phyloP scores from a whole-genome alignment of 92 coral and sea anemone species.

The Phenganax marumi region DNA sequence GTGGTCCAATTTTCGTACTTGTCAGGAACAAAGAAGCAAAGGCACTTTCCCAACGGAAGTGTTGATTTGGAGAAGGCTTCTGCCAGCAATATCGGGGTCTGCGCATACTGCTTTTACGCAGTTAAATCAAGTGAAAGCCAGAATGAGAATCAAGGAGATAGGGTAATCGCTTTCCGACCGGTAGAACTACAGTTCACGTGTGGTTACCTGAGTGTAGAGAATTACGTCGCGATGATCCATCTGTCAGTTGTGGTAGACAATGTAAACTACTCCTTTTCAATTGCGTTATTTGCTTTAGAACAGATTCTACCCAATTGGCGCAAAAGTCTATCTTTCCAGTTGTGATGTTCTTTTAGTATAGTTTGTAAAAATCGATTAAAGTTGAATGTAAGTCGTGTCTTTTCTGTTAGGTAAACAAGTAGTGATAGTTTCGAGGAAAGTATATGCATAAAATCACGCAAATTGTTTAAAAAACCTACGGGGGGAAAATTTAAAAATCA shows the following conservation, averaged over 20 bases:
- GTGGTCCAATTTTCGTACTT: conserved; percentile 10
- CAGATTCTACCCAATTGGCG: conserved; percentile 6
- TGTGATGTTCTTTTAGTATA: background rate
- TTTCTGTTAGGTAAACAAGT: too few species aligned
- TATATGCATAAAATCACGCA: too few species aligned
- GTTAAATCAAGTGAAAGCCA: conserved; percentile 9
- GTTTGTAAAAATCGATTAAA: too few species aligned
- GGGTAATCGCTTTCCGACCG: background rate
- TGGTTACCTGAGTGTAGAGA: conserved; percentile 9
- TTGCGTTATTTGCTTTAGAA: background rate
- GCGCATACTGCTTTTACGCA: background rate
- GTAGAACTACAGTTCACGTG: conserved; percentile 10
- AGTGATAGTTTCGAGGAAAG: too few species aligned
- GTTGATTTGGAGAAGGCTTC: background rate
- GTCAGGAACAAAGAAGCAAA: background rate
- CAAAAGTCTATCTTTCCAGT: background rate
- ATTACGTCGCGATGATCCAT: background rate
- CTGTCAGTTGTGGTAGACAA: background rate
- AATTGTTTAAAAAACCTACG: too few species aligned
- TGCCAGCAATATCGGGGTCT: background rate
- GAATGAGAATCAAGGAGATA: background rate
- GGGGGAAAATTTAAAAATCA: too few species aligned
- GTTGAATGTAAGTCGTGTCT: too few species aligned
- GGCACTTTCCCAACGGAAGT: conserved; percentile 6
- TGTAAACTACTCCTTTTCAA: background rate